Evolutionary conservation across 2,888 invertebrate genomes (phyloP), one percentile per base, ranked within the genome.

Genomic region (Hemistola chrysoprasaria): DNA sequence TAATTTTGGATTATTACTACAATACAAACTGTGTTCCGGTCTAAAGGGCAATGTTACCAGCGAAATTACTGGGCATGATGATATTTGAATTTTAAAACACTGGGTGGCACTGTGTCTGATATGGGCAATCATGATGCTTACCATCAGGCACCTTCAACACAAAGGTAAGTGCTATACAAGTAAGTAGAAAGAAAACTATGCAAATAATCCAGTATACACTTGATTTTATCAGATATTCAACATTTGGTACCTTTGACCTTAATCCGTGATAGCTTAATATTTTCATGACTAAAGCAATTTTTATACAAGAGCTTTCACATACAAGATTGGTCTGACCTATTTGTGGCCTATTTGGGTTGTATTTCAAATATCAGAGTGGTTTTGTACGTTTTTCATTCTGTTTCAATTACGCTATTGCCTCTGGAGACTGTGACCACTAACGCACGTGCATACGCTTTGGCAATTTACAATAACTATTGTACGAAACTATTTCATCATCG

Each of bases 381-480:
- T 42, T 29, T 37, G 30, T 50, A 45, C 42, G 45, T 53, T 53
- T 47, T 47, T 47, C 42, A 50, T 48, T 53, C 23, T 24, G 30
- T 40, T 42, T n/a, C 29, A 36, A 53, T 43, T 46, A 41, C 47
- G 40, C 34, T 40, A 43, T 47, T 53, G 40, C 25, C 37, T 51
- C 56, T 24, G 47, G 50, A 35, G 50, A 38, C 45, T 43, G 40
- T 47, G 48, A 53, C 58, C 59, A 43, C 51, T 34, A 34, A 36
- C 47, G 58, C 59, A 67, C 66, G 65, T 65, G 65, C 68, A 48
- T 43, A 29, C 40, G 27, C 20, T 47, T 36, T 42, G 59, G 59
- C 46, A 62, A 59, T 37, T 40, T 28, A 35, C 50, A 32, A 40
- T 40, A 39, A 47, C 43, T 34, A 43, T 44, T 20, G 33, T 10